Base-by-base conservation (phyloP, 1,140 invertebrate species). In the Diabrotica virgifera region DNA sequence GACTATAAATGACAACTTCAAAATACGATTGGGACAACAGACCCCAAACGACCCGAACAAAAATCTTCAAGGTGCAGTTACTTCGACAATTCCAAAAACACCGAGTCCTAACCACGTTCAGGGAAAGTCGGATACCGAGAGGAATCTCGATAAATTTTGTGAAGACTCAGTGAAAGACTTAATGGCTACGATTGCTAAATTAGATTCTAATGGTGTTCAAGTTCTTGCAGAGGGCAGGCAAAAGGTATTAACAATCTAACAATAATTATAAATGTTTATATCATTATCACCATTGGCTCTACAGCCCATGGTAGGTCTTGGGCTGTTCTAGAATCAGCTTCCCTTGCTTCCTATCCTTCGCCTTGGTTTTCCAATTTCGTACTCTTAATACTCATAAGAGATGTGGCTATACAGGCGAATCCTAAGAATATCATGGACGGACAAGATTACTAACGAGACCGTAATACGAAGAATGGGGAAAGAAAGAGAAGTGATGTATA, bases 101-200 rank as follows among this genome's bases (percentile, higher is more conserved):
- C 90, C 90, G 63, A 91, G 89, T 80, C 89, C 90, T 36, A 87
- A 78, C 69, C 72, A 76, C 62, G 64, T 77, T 6, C 74, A 77
- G 65, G 70, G 72, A 37, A 73, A 70, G 14, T 72, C 83, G 12
- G 84, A 85, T 56, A 81, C 82, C 5, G 83, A 85, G 69, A 82
- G 82, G 37, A 84, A 76, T 67, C 77, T 92, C 69, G 90, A 92
- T 77, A 90, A 90, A 74, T 88, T 89, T 79, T 90, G 90, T 74
- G 88, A 90, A 72, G 90, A 91, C 76, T 90, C 89, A 3, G 86
- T 92, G n/a, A 90, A 90, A 74, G 90, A 93, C 82, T 78, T 93
- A 57, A 91, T 92, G 86, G 87, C 89, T 51, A 92, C 90, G 13
- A 93, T 93, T 72, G 90, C 90, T 36, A 91, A 91, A 81, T 78